Percentiles rank a stretch among this genome's conserved stretches.
Conservation (phyloP, 2,113 vertebrate species). For the Eidolon helvum region DNA sequence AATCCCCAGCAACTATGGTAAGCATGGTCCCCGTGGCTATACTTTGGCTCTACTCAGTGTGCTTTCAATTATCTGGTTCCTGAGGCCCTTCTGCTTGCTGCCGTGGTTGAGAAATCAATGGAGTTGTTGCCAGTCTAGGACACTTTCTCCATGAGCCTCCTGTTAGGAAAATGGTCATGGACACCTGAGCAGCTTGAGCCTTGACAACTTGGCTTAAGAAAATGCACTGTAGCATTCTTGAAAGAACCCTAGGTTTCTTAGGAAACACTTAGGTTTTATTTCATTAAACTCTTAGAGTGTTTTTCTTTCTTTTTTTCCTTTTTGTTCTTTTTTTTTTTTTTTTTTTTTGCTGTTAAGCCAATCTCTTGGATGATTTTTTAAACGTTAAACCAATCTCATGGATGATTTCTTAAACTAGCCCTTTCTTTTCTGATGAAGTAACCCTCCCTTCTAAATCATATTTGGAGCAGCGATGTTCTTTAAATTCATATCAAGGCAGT, state of each 20-base stretch:
- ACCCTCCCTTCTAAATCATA: background rate
- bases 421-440: constrained; percentile 19
- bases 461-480: background rate
- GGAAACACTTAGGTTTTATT: background rate
- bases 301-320: background rate
- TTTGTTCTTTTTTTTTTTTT: background rate
- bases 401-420: background rate
- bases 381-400: background rate
- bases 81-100: background rate
- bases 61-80: background rate
- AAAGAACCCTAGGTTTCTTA: background rate
- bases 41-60: background rate
- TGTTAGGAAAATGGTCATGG: background rate
- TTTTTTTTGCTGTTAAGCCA: background rate
- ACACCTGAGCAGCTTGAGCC: background rate
- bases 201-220: background rate
- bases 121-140: background rate
- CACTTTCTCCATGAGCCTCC: background rate
- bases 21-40: constrained; percentile 69
- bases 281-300: background rate
- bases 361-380: background rate
- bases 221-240: background rate
- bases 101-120: background rate
- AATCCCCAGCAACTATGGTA: constrained; percentile 99
- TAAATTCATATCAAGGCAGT: background rate